Base-by-base conservation (phyloP, 1,140 invertebrate genomes). In the Oscheius sp. region DNA sequence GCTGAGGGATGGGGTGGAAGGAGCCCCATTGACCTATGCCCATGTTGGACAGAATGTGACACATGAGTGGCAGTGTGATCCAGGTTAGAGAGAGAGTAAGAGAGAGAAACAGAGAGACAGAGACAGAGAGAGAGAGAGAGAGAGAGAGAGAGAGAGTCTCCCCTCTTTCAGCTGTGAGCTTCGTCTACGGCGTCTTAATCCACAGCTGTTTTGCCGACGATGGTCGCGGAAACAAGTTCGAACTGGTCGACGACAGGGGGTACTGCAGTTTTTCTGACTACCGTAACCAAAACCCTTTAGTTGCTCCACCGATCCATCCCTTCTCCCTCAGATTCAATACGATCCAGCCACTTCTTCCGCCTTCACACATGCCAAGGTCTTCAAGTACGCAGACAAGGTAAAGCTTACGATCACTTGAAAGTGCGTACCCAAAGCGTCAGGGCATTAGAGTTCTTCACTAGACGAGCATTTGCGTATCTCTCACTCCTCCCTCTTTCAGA, bases 301-400 rank as follows among this genome's bases (percentile, higher is more conserved):
- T 23, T 82, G 81, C 34, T 73, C 77, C 3, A 75, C 64, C 2
- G 81, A 82, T 75, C 65, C 49, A 32, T 72, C 66, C 20, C 73
- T 83, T 23, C 72, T 83, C 3, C 70, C 68, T 13, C 78, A 84
- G 42, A 73, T 83, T 36, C 42, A 69, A 20, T 83, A 83, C 62
- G 82, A 84, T 38, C 58, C 63, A 1, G 31, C 28, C 10, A 42
- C 52, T 7, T 68, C 84, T 3, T 67, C 59, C 28, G 81, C 81
- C 23, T 78, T 73, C 68, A 75, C 78, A 1, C 68, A 83, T 63
- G 65, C 82, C 18, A 79, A 80, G 62, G 82, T 82, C 10, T 82
- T 83, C 68, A 84, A 84, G n/a, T 83, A 83, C 66, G 83, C 82
- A 10, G 82, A 83, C 66, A 77, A 79, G n/a, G 75, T 83, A 13